Conservation (phyloP, 2,113 vertebrate genomes). For the Ailuropoda melanoleuca region DNA sequence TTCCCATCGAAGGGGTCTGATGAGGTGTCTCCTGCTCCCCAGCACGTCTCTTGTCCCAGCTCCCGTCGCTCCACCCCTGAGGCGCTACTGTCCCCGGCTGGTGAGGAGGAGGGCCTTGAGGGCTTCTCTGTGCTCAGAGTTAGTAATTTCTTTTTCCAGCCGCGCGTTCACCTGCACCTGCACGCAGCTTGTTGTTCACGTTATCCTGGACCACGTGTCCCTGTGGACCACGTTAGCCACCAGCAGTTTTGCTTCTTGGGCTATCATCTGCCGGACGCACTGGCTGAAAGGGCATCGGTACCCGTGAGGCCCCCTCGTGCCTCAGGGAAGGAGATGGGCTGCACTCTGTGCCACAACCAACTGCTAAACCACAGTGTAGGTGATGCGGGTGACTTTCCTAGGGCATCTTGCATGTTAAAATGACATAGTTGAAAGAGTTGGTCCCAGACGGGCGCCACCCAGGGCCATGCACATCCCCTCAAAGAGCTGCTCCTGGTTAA, state of each 20-base stretch:
- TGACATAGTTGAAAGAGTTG: slow-evolving; percentile 93
- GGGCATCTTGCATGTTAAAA: slow-evolving; percentile 94
- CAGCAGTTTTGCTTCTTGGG: slow-evolving; percentile 90
- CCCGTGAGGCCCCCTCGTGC: slow-evolving; percentile 75
- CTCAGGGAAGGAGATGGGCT: slow-evolving; percentile 93
- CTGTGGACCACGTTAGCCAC: slow-evolving; percentile 92
- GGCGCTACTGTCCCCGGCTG: slow-evolving; percentile 93
- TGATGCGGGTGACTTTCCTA: slow-evolving; percentile 92
- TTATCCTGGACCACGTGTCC: slow-evolving; percentile 88
- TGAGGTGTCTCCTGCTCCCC: slow-evolving; percentile 87
- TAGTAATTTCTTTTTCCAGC: slow-evolving; percentile 93
- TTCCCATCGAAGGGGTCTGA: slow-evolving; percentile 75
- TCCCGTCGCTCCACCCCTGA: slow-evolving; percentile 93
- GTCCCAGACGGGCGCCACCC: slow-evolving; percentile 90
- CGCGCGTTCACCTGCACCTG: slow-evolving; percentile 86
- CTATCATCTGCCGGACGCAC: slow-evolving; percentile 93
- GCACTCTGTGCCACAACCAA: slow-evolving; percentile 91
- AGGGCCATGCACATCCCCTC: slow-evolving; percentile 95
- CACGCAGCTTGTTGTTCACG: slow-evolving; percentile 88
- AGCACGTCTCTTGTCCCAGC: slow-evolving; percentile 87
- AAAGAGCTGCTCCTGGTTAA: slow-evolving; percentile 94
- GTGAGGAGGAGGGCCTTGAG: slow-evolving; percentile 87
- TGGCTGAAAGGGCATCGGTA: slow-evolving; percentile 93
- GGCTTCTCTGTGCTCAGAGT: slow-evolving; percentile 92
- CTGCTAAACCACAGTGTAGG: slow-evolving; percentile 94